Evolutionary conservation across 2,797 vertebrate genomes (phyloP).

Genomic region (Rhyacichthys aspro): DNA sequence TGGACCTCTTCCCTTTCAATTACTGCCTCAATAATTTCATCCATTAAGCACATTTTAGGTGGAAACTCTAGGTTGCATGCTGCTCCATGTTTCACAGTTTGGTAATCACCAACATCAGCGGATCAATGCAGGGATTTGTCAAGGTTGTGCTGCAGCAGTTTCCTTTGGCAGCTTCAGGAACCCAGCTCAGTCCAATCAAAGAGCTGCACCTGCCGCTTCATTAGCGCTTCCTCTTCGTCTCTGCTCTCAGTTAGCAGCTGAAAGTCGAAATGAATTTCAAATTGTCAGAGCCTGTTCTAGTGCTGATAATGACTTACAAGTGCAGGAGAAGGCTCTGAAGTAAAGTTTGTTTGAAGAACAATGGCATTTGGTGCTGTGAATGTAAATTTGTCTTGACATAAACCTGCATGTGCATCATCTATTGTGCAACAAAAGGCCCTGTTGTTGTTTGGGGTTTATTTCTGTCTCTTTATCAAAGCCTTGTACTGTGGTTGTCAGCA

Average conservation of each 20-base stretch:
- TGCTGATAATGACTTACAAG: conserved; percentile 47
- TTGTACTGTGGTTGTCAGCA: conserved; percentile 7
- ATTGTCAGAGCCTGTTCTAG: conserved; percentile 36
- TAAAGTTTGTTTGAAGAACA: conserved; percentile 54
- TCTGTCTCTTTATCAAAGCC: conserved; percentile 22
- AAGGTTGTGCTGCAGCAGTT: conserved; percentile 13
- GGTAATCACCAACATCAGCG: conserved; percentile 1
- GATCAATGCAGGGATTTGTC: conserved; percentile 36
- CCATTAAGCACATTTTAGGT: background rate
- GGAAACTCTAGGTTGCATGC: conserved; percentile 31
- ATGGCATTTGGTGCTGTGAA: conserved; percentile 34
- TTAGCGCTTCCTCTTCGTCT: conserved; percentile 51
- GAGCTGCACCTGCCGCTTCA: conserved; percentile 60
- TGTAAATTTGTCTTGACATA: conserved; percentile 32
- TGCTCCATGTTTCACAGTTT: no score
- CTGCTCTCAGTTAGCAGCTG: conserved; percentile 23
- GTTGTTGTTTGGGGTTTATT: conserved; percentile 34
- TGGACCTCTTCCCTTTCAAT: conserved; percentile 14
- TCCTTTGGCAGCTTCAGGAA: conserved; percentile 7
- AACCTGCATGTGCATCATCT: conserved; percentile 14
- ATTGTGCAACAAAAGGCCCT: conserved; percentile 25
- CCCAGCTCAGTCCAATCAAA: conserved; percentile 50
- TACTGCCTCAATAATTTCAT: conserved; percentile 5
- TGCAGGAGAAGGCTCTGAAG: conserved; percentile 11
- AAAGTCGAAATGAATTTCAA: conserved; percentile 46